Percentiles rank a stretch among this genome's conserved stretches.
phyloP scores from a whole-genome alignment of 2,797 vertebrate genomes.

The Chanos chanos region DNA sequence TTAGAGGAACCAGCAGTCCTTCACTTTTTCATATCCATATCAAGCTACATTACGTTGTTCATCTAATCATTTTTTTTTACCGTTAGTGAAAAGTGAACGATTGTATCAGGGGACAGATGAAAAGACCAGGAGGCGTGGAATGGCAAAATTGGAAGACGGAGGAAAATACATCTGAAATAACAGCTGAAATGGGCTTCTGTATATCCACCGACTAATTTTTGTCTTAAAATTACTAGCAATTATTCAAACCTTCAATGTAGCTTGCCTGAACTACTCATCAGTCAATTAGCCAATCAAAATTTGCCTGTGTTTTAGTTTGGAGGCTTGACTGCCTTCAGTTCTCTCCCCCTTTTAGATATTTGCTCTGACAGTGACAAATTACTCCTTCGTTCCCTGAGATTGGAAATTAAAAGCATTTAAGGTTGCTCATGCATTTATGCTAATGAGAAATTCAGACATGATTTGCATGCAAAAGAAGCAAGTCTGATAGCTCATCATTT shows the following conservation, averaged over 20 bases:
- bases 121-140: no score
- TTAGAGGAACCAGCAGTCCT: no score
- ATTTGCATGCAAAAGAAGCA: slow-evolving; percentile 99
- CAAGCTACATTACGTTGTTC: no score
- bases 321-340: slow-evolving; percentile 83
- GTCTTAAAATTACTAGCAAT: slow-evolving; percentile 77
- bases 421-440: slow-evolving; percentile 99
- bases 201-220: slow-evolving; percentile 66
- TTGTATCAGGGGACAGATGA: no score
- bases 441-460: slow-evolving; percentile 99
- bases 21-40: no score
- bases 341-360: slow-evolving; percentile 89
- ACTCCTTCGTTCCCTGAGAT: slow-evolving; percentile 98
- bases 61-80: no score
- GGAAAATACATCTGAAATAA: no score
- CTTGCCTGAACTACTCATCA: slow-evolving; percentile 95
- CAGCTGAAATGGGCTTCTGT: slow-evolving; percentile 67
- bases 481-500: slow-evolving; percentile 90
- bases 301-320: slow-evolving; percentile 95
- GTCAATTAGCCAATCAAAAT: slow-evolving; percentile 99
- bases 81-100: no score
- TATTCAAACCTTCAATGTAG: slow-evolving; percentile 98
- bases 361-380: slow-evolving; percentile 99
- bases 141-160: no score
- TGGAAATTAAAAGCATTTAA: slow-evolving; percentile 99